These are phyloP conservation scores for Philopotamus ludificatus DNA, from an alignment of 1,140 invertebrate species.

Conservation along the genomic window DNA sequence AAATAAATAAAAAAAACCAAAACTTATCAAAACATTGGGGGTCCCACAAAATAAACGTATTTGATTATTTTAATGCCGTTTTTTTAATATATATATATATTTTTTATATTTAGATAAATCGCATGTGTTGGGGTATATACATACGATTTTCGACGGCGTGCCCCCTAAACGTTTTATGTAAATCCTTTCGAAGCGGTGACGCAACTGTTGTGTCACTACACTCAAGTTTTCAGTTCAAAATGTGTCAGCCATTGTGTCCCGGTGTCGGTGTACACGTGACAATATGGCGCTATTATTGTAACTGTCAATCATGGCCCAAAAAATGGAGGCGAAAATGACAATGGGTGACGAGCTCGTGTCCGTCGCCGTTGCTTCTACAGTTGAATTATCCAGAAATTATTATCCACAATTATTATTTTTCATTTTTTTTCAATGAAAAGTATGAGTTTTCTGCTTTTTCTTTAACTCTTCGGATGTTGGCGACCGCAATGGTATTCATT, in stretches of 20 bases:
- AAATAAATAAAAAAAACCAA: too few relatives aligned
- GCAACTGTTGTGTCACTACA: constrained; percentile 10
- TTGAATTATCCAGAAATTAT: background rate
- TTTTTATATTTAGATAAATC: background rate
- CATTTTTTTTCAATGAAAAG: too few relatives aligned
- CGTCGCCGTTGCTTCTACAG: background rate
- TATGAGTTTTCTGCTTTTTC: too few relatives aligned
- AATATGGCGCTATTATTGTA: constrained; percentile 39
- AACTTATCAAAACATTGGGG: constrained; percentile 11
- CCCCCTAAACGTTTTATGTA: constrained; percentile 7
- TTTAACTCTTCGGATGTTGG: too few relatives aligned
- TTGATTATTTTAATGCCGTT: too few relatives aligned
- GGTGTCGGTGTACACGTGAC: constrained; percentile 32
- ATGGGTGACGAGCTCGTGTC: constrained; percentile 18
- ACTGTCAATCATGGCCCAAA: constrained; percentile 38
- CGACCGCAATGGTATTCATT: too few relatives aligned
- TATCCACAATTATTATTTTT: background rate
- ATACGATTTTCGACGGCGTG: too few relatives aligned
- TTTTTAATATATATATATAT: too few relatives aligned
- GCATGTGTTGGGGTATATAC: background rate
- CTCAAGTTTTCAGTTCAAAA: constrained; percentile 17
- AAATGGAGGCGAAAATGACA: constrained; percentile 27
- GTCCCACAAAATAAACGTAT: too few relatives aligned
- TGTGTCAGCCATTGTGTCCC: constrained; percentile 14
- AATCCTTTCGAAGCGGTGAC: constrained; percentile 6